These are phyloP conservation scores for Achlya flavicornis DNA, from an alignment of 2,888 invertebrate genomes.

Conservation along the genomic window DNA sequence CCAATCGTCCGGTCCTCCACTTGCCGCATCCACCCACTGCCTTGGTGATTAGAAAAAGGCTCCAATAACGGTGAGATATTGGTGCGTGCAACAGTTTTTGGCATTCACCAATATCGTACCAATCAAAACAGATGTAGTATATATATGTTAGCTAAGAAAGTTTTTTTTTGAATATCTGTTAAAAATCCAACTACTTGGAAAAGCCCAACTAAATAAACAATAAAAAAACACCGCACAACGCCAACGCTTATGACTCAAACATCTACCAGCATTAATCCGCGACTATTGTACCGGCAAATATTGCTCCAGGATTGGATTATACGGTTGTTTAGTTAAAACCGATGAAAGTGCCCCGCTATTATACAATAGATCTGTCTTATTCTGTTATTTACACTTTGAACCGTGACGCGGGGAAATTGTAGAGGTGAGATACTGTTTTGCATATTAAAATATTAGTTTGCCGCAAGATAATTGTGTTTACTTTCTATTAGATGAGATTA, in stretches of 20 bases:
- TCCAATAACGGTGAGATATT: too few species aligned
- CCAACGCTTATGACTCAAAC: conserved; percentile 17
- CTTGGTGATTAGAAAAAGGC: too few species aligned
- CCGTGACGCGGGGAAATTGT: background rate
- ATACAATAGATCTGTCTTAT: conserved; percentile 19
- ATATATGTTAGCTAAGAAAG: too few species aligned
- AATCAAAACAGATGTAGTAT: too few species aligned
- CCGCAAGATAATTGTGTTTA: background rate
- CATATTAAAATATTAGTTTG: background rate
- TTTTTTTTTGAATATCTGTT: too few species aligned
- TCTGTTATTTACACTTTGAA: conserved; percentile 7
- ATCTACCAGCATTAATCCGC: conserved; percentile 19
- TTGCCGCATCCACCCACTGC: too few species aligned
- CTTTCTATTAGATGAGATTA: background rate
- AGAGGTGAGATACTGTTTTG: background rate
- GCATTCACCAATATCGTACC: too few species aligned
- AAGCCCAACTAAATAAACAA: too few species aligned
- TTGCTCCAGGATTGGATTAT: conserved; percentile 51
- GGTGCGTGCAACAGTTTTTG: too few species aligned
- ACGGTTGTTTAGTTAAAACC: conserved; percentile 50
- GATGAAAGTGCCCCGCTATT: conserved; percentile 47
- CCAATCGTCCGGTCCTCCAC: too few species aligned
- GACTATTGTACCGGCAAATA: conserved; percentile 38
- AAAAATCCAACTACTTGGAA: too few species aligned
- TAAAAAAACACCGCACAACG: conserved; percentile 6